Evolutionary conservation across 92 coral and sea anemone species (phyloP).

Genomic region (Porites cylindrica): DNA sequence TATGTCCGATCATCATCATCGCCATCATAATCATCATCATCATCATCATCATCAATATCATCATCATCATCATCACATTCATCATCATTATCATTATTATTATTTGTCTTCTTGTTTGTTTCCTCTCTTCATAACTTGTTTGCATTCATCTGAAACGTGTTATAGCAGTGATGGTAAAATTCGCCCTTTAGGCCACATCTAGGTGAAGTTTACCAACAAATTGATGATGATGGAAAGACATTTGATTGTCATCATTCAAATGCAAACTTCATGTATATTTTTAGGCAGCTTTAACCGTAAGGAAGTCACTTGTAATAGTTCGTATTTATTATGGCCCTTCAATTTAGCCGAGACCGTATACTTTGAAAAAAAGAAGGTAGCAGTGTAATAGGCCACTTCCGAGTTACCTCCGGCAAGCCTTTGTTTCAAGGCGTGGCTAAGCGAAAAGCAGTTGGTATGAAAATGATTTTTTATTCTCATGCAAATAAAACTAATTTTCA

Average conservation of each 20-base stretch:
- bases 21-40: neutral
- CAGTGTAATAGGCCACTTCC: neutral
- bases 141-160: neutral
- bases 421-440: neutral
- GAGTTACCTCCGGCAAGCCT: neutral
- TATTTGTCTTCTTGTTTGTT: neutral
- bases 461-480: conserved; percentile 11
- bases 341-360: neutral
- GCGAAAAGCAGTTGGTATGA: conserved; percentile 3
- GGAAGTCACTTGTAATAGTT: neutral
- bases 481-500: neutral
- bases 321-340: neutral
- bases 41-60: too few species aligned
- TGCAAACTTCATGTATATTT: neutral
- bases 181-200: neutral
- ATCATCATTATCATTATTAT: neutral
- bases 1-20: neutral
- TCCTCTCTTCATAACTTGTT: conserved; percentile 3
- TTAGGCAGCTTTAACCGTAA: neutral
- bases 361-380: neutral
- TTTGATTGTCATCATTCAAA: neutral
- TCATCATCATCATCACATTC: neutral
- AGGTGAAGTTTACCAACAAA: conserved; percentile 1
- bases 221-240: neutral
- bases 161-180: conserved; percentile 2